Base-by-base conservation (phyloP, 2,113 vertebrate species). In the Mobula birostris region DNA sequence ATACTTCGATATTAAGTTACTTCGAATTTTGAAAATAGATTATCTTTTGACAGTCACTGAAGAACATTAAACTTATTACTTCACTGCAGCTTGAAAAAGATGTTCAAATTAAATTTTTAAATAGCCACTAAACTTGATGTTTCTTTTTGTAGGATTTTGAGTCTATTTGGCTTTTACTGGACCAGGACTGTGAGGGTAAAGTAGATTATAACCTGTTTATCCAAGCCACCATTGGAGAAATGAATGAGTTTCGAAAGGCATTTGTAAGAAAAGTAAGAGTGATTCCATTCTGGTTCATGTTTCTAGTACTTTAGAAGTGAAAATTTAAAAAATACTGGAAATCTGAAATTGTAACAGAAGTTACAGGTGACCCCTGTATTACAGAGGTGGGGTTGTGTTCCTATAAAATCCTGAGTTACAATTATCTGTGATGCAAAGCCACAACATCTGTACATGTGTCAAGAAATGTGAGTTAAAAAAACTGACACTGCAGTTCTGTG, bases 221-320 rank as follows among this genome's bases (percentile, higher is more conserved):
- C 94, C 96, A 40, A 94, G 96, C 95, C 0, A 0, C 97, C 94
- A 95, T 97, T 95, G 98, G 98, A 95, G 97, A 98, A 96, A 98
- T 98, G 97, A 97, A 96, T 90, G 97, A 98, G 95, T 96, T 96
- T 58, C 97, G 97, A 94, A 98, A 98, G 95, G 95, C 96, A 0
- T 96, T 97, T 95, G 96, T 98, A 94, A 95, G 96, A 95, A 98
- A 98, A 97, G 97, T 98, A 96, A 96, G 94, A 56, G 17, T 8
- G 29, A 68, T 24, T 4, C 5, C 78, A 40, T 9, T 70, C 11
- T 70, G 7, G 70, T 7, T 92, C n/a, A 32, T 14, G 24, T 70
- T 91, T 24, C 58, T 61, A 7, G 15, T 93, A 40, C 32, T 32
- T 93, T 94, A 14, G 24, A 40, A 90, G 29, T 19, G 5, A 19